Evolutionary conservation across 2,888 invertebrate genomes (phyloP), one percentile per base, ranked within the genome.

Genomic region (Germaria angustata): DNA sequence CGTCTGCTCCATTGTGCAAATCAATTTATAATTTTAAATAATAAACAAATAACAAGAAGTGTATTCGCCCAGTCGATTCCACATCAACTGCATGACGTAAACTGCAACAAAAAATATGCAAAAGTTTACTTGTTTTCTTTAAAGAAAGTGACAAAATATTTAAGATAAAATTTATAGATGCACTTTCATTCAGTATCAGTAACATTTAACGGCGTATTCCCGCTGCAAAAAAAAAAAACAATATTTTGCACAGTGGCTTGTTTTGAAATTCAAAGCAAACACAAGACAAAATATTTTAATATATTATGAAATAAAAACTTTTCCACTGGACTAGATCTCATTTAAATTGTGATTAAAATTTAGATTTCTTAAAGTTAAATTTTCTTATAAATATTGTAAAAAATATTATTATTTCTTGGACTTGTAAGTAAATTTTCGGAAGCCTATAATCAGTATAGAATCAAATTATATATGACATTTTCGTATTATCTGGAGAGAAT

Each of bases 81-180:
- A 53, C 32, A n/a, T 36, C 5, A 1, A 22, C 22, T 41, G 7
- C 46, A 2, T 28, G 55, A 5, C 13, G 2, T 15, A 24, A 32
- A 15, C 15, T 46, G 59, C 9, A 39, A 28, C 6, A 8, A 22
- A 22, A 13, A 39, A 22, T 3, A 22, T 4, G 15, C 34, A 55
- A 49, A 61, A 20, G 39, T 77, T 77, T 51, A 24, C 73, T 81
- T 78, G 77, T 69, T 65, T 75, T 55, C 51, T 63, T 72, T 44
- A 65, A 82, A 77, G 82, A 82, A 82, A 82, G 82, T 82, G 82
- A 79, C 82, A 82, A 82, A 82, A 79, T 75, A 66, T 82, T 75
- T 82, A 46, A 79, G 75, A 71, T 79, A 75, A 71, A 79, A 71
- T 75, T 82, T 75, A 82, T 79, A 53, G 41, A 71, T 75, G 75